Base-by-base conservation (phyloP, 2,113 vertebrate genomes). In the Empidonax alnorum region DNA sequence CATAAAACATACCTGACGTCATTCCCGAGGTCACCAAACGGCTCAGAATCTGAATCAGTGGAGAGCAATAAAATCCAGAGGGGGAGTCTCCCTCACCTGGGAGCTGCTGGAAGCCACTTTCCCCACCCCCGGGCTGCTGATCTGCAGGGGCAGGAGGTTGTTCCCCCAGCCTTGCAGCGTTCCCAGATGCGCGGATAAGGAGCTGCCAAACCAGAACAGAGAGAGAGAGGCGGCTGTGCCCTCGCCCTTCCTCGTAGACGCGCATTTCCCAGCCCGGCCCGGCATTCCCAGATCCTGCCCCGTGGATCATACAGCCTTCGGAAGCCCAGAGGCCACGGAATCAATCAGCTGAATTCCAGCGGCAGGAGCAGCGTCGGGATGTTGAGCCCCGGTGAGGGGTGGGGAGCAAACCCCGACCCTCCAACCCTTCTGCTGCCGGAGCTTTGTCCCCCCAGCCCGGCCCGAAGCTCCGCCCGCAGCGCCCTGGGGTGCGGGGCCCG, bases 271-370 rank as follows among this genome's bases (percentile, higher is more conserved):
- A 27, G 82, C 39, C 21, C 82, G 2, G 53, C 53, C 37, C 8
- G 30, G 82, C 33, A 12, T 66, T 86, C 66, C 91, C 93, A 67
- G 68, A 47, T 66, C 93, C 94, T 53, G 75, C 87, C 39, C 47
- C 50, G 4, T 28, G 14, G 3, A 67, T 50, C 62, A n/a, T n/a
- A n/a, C n/a, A n/a, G 17, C 72, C 91, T 94, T 37, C 31, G 4
- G 31, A 86, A 94, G 49, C 66, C 93, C 76, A 5, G 63, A 53
- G 93, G 91, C 89, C 79, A 66, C 33, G 66, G 89, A 84, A 96
- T 89, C 91, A 84, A 96, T 89, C 91, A 89, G 91, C 75, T 14
- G 71, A 72, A 88, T 52, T 90, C 44, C 94, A 78, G 69, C 90
- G 65, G 84, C 65, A 83, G 50, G 9, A 95, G 94, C 86, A 77